phyloP scores from a whole-genome alignment of 2,888 invertebrate genomes.

The Ophraella communa region DNA sequence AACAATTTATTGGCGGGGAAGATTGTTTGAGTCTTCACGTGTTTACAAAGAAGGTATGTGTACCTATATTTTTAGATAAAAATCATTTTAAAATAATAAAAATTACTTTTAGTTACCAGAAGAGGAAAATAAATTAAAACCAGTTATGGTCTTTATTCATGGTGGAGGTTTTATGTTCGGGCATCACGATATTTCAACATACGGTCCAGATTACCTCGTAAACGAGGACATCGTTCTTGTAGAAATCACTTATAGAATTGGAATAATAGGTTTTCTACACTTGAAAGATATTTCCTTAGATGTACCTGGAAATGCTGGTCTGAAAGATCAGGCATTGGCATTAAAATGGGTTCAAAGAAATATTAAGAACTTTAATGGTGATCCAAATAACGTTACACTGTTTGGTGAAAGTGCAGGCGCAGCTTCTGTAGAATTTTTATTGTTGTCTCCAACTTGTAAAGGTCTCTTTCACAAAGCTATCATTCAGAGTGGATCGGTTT shows the following conservation, averaged over 20 bases:
- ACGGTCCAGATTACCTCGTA: slow-evolving; percentile 60
- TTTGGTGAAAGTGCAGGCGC: slow-evolving; percentile 37
- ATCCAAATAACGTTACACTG: slow-evolving; percentile 55
- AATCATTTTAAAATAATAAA: no score
- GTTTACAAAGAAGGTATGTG: slow-evolving; percentile 30
- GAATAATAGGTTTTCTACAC: slow-evolving; percentile 61
- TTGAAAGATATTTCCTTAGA: slow-evolving; percentile 59
- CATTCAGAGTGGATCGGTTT: slow-evolving; percentile 46
- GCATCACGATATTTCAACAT: slow-evolving; percentile 48
- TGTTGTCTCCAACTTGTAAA: slow-evolving; percentile 28
- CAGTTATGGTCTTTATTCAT: slow-evolving; percentile 59
- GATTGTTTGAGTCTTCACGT: slow-evolving; percentile 40
- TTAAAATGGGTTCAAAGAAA: slow-evolving; percentile 63
- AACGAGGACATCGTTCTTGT: slow-evolving; percentile 61
- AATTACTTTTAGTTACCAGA: slow-evolving; percentile 30
- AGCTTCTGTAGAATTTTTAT: slow-evolving; percentile 31
- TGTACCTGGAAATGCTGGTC: slow-evolving; percentile 63
- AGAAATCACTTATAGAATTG: slow-evolving; percentile 60
- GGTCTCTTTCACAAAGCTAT: slow-evolving; percentile 46
- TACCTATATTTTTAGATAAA: no score
- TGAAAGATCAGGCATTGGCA: slow-evolving; percentile 63
- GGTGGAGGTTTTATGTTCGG: slow-evolving; percentile 55
- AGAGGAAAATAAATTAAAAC: slow-evolving; percentile 38
- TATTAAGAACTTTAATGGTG: slow-evolving; percentile 51
- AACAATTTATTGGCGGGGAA: slow-evolving; percentile 29